phyloP scores from a whole-genome alignment of 2,113 vertebrate species.

The Solenodon paradoxus region DNA sequence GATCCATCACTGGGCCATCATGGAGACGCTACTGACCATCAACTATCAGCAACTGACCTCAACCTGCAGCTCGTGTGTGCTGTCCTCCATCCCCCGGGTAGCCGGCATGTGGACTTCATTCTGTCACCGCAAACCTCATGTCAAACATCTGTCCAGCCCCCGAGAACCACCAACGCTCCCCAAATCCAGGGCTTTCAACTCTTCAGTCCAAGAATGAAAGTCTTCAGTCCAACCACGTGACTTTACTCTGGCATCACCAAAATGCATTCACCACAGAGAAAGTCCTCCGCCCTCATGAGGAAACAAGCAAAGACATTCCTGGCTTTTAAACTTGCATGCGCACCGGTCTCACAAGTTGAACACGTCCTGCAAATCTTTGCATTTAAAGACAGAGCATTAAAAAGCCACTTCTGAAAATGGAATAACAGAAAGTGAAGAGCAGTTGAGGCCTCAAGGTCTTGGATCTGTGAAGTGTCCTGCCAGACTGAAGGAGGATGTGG shows the following conservation, averaged over 20 bases:
- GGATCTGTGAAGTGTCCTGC: neutral
- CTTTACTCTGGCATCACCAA: neutral
- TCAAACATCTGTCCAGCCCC: neutral
- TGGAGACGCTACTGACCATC: too few species aligned
- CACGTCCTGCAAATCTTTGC: neutral
- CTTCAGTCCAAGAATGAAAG: neutral
- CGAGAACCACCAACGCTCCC: neutral
- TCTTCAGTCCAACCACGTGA: neutral
- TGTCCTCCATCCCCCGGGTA: too few species aligned
- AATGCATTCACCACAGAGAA: neutral
- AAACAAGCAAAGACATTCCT: neutral
- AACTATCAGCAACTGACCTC: neutral
- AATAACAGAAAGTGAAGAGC: neutral
- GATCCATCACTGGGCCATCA: too few species aligned
- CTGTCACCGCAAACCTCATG: neutral
- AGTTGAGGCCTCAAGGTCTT: neutral
- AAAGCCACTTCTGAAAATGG: neutral
- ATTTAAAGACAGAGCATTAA: neutral
- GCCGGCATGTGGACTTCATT: too few species aligned
- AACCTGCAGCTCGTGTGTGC: neutral
- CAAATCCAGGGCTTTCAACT: neutral
- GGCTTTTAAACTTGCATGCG: neutral
- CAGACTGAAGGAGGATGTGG: neutral
- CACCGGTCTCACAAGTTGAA: too few species aligned
- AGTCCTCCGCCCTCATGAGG: neutral